A percentile compares a stretch with the other conserved stretches of the same genome.
phyloP scores from a whole-genome alignment of 53 echinoderm and acorn worm species.

The Mesocentrotus franciscanus region DNA sequence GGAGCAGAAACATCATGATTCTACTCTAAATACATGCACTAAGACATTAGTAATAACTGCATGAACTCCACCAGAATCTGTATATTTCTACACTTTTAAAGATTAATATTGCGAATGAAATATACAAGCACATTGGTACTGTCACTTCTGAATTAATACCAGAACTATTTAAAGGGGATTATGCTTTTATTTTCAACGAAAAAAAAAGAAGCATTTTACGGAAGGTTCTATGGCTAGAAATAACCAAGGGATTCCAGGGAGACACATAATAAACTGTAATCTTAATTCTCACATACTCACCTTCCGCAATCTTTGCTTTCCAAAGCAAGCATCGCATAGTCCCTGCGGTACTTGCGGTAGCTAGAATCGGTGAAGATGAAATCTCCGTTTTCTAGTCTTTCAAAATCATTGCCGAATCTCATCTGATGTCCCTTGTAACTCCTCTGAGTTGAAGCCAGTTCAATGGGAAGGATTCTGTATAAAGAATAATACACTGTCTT shows the following conservation, averaged over 20 bases:
- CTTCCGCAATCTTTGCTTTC: constrained; percentile 81
- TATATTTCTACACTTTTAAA: too few relatives aligned
- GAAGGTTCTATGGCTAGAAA: too few relatives aligned
- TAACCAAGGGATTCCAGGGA: neutral
- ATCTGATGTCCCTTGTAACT: constrained; percentile 74
- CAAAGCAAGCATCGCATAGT: constrained; percentile 67
- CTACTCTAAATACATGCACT: too few relatives aligned
- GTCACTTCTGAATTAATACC: too few relatives aligned
- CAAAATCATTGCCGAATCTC: constrained; percentile 86
- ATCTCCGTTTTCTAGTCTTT: constrained; percentile 74
- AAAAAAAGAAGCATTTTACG: too few relatives aligned
- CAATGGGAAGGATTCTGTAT: constrained; percentile 39
- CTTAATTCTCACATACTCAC: constrained; percentile 35
- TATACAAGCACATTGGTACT: too few relatives aligned
- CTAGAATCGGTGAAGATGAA: constrained; percentile 92
- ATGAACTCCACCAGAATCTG: too few relatives aligned
- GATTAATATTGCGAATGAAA: too few relatives aligned
- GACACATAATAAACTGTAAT: neutral
- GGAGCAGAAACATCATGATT: too few relatives aligned
- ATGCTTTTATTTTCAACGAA: too few relatives aligned
- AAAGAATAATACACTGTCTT: neutral
- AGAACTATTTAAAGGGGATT: too few relatives aligned
- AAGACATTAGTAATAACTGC: too few relatives aligned
- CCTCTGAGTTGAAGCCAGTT: constrained; percentile 57
- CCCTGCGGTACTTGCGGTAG: constrained; percentile 77